Base-by-base conservation (phyloP, 2,113 vertebrate species). In the Speoplatyrhinus poulsoni region DNA sequence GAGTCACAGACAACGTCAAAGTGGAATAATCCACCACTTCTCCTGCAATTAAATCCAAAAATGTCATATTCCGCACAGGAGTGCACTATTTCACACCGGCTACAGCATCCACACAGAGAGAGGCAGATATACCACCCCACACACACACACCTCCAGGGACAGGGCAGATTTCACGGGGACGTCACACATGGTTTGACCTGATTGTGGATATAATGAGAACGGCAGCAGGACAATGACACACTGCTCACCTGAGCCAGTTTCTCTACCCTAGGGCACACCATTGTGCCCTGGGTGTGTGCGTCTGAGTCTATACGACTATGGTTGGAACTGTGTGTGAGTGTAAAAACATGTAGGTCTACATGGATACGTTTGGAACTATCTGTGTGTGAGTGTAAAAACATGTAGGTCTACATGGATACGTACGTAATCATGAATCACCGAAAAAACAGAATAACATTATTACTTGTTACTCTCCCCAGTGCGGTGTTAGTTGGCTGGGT, bases 141-240 rank as follows among this genome's bases (percentile, higher is more conserved):
- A 53, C 56, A 63, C 75, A 77, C 77, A 70, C 71, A 48, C 66
- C 65, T 65, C 63, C 63, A 47, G 62, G 71, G 26, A 11, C 68
- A 54, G 16, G 71, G 63, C 62, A 32, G 33, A 61, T 74, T 78
- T 75, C 80, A 80, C 73, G 73, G 82, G 77, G 62, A 65, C 70
- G 76, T 68, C 48, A 80, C 75, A 64, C 72, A 61, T 79, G 82
- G 78, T 76, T 52, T 1, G 73, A 82, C 86, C 86, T 80, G 77
- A 69, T 83, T 87, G 63, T 8, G 53, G 59, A 64, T 46, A 9
- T 46, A 56, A 36, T 82, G 75, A 68, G 71, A 59, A 60, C 65
- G 48, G 62, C 77, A 53, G 62, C 26, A 12, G 55, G 17, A 75
- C 69, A 75, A 58, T 1, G 77, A 86, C 74, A 87, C 60, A 16